These are phyloP conservation scores for Entomyzon cyanotis DNA, from an alignment of 2,113 vertebrate genomes.

Conservation along the genomic window DNA sequence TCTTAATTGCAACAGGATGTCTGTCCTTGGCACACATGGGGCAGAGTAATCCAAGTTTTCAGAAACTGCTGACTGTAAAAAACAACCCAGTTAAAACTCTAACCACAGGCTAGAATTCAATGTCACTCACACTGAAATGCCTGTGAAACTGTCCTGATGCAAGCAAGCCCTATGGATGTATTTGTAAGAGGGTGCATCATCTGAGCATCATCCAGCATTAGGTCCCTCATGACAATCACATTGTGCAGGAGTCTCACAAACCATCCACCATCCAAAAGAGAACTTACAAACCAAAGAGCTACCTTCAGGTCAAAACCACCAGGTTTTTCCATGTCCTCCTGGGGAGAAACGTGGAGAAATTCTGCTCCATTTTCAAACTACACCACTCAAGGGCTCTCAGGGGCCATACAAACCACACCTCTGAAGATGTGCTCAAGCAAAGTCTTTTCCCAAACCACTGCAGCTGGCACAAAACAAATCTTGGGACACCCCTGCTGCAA, in stretches of 20 bases:
- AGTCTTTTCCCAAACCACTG: neutral
- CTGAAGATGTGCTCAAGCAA: neutral
- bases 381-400: neutral
- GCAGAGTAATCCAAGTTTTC: neutral
- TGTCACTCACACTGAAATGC: neutral
- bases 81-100: neutral
- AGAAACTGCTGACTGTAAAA: neutral
- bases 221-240: accelerated
- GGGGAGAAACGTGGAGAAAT: neutral
- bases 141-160: neutral
- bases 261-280: neutral
- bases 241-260: neutral
- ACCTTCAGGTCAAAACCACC: neutral
- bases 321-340: neutral
- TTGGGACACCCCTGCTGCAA: no score
- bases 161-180: neutral
- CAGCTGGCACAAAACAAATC: neutral
- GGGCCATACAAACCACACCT: neutral
- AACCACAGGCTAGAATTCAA: neutral
- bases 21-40: accelerated
- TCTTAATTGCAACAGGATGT: no score
- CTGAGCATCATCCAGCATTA: neutral
- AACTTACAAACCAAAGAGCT: neutral
- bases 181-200: neutral
- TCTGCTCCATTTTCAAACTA: neutral